Evolutionary conservation across 37 sponge, comb jelly and placozoan species (phyloP).

Genomic region (Petrosia ficiformis): DNA sequence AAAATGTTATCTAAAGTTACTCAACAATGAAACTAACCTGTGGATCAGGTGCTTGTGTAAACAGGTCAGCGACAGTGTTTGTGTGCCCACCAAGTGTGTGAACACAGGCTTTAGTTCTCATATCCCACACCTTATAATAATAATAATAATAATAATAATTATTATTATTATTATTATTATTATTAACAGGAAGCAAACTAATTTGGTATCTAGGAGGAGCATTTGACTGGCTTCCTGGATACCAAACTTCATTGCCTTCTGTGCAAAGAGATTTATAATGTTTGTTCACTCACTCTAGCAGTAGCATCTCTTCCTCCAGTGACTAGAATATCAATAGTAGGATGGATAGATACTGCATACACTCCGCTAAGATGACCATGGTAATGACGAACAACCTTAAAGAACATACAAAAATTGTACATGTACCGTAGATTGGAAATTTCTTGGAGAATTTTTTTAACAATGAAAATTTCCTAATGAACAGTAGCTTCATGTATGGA

Average conservation of each 20-base stretch:
- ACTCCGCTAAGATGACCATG: conserved; percentile 99
- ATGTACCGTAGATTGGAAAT: too few species aligned
- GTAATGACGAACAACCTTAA: conserved; percentile 93
- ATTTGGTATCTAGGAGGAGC: too few species aligned
- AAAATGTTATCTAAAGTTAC: too few species aligned
- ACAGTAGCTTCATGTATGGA: too few species aligned
- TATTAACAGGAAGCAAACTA: too few species aligned
- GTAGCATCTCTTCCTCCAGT: conserved; percentile 91
- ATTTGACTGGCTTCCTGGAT: too few species aligned
- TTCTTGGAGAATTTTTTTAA: too few species aligned
- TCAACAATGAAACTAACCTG: conserved; percentile 90
- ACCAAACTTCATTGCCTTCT: too few species aligned
- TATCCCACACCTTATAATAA: conserved; percentile 88
- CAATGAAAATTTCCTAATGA: too few species aligned
- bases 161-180: too few species aligned
- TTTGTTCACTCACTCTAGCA: conserved; percentile 62
- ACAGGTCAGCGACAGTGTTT: conserved; percentile 88
- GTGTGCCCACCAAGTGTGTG: conserved; percentile 97
- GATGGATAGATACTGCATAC: conserved; percentile 85
- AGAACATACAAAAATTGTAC: not conserved
- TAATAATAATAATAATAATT: not conserved
- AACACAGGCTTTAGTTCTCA: conserved; percentile 96
- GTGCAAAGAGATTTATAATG: not conserved
- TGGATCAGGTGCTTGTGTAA: conserved; percentile 89
- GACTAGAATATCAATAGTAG: conserved; percentile 90